Evolutionary conservation across 2,113 vertebrate genomes (phyloP).

Genomic region (Chelonoidis abingdonii): DNA sequence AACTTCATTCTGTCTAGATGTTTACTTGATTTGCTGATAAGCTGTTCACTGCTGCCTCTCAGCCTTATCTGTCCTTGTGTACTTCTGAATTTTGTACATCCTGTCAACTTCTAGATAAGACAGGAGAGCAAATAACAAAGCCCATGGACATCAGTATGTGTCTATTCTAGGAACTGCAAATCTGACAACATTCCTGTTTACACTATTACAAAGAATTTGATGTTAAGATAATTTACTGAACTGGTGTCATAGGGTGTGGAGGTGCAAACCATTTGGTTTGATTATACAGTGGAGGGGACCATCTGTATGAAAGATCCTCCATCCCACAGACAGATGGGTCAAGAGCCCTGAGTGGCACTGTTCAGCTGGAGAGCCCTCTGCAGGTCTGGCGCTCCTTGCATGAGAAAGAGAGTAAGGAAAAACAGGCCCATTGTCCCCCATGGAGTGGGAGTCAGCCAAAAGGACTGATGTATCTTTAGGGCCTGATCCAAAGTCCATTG

Average conservation of each 20-base stretch:
- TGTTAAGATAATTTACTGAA: neutral
- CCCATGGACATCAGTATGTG: accelerated
- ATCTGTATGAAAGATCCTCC: neutral
- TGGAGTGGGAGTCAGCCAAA: neutral
- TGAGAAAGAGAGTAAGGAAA: neutral
- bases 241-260: neutral
- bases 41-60: accelerated
- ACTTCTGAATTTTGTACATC: neutral
- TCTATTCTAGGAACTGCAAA: neutral
- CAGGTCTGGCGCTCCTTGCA: neutral
- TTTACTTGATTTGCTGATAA: neutral
- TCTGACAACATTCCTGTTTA: accelerated
- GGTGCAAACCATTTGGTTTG: neutral
- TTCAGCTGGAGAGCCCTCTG: neutral
- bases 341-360: neutral
- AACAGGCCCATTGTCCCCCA: neutral
- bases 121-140: neutral
- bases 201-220: accelerated
- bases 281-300: neutral
- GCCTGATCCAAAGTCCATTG: neutral
- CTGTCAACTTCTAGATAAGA: neutral
- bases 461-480: neutral
- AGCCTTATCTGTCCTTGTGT: neutral
- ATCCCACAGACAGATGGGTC: neutral
- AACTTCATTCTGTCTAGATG: neutral